Evolutionary conservation across 2,797 vertebrate genomes (phyloP), one percentile per base, ranked within the genome.

Genomic region (Orientallactaga sibirica): DNA sequence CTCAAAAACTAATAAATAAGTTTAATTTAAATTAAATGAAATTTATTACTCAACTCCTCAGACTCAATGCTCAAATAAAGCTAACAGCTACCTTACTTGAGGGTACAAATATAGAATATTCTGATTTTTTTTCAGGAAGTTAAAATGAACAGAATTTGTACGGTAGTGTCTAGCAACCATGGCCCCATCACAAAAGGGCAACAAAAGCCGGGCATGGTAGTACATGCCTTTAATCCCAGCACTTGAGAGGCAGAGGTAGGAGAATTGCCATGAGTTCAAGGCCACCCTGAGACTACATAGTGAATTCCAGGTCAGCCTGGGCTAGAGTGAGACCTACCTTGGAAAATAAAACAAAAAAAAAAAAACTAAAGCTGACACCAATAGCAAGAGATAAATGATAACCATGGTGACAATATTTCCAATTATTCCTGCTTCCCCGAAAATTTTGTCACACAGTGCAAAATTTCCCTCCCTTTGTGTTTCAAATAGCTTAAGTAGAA

Each of bases 11-110:
- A 29, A 33, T 48, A 58, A 37, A 18, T 71, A 71, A 71, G 61
- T 75, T 58, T 91, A 77, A 81, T 27, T 58, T 70, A 58, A 58
- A 41, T 64, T 66, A 55, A 70, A 61, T 43, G 12, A 83, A 48
- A 85, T 85, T 14, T 81, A 48, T 37, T 62, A 81, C 80, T 71
- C 25, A 41, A 73, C 82, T 94, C 43, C 77, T 86, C 62, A 89
- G 41, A 11, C 52, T 33, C 19, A 43, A 16, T 79, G 18, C 14
- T 7, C 41, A 62, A 6, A 3, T 27, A 74, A 61, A 29, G n/a
- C 71, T 70, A 85, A 76, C 5, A 83, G 66, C 87, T 78, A n/a
- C 58, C 4, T 15, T 61, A 48, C 5, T 83, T 79, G 48, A 55
- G 43, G 73, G 52, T 3, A n/a, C 19, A 61, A 33, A 58, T 84